These are phyloP conservation scores for Cistogaster globosa DNA, from an alignment of 2,888 invertebrate genomes.

Conservation along the genomic window DNA sequence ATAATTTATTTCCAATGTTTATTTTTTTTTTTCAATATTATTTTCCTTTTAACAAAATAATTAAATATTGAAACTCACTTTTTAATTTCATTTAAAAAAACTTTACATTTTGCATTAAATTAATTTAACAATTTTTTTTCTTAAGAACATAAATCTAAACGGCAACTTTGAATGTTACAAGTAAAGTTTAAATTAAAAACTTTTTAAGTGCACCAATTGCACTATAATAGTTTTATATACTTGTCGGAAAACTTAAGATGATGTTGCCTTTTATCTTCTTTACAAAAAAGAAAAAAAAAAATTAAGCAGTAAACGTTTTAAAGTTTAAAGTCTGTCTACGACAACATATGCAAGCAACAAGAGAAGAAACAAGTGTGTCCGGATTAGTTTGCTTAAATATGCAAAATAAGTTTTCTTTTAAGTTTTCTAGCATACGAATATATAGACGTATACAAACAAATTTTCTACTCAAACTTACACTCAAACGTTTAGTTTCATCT, in stretches of 20 bases:
- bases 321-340: not conserved
- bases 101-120: not conserved
- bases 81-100: not conserved
- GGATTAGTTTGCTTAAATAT: not conserved
- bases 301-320: constrained; percentile 22
- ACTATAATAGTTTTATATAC: not conserved
- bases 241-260: not conserved
- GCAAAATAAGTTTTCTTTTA: constrained; percentile 12
- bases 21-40: not conserved
- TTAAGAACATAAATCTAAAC: not conserved
- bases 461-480: too few species aligned
- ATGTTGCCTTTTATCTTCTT: not conserved
- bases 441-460: too few species aligned
- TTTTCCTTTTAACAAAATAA: too few species aligned
- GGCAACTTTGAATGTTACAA: not conserved
- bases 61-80: too few species aligned
- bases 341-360: not conserved
- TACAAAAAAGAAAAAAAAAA: not conserved
- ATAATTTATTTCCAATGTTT: not conserved
- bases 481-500: not conserved
- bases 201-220: constrained; percentile 14
- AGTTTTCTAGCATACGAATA: too few species aligned
- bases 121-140: not conserved
- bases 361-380: not conserved
- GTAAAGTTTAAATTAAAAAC: not conserved